Conservation (phyloP, 2,888 invertebrate species). For the Aleiodes alternator region DNA sequence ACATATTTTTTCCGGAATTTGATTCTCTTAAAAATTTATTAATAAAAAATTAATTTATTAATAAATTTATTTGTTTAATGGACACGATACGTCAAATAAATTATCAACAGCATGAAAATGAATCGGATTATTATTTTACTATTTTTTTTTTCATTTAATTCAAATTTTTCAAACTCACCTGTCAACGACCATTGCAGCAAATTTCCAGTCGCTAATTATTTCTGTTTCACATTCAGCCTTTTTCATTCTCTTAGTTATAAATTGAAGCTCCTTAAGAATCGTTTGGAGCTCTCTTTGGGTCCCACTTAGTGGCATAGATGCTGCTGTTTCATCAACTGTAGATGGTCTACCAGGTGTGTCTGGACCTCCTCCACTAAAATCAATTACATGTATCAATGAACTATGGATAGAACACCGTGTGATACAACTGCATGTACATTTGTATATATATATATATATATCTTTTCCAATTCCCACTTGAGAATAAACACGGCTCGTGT, state of each 20-base stretch:
- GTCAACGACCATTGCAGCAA: slow-evolving; percentile 99
- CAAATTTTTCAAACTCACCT: slow-evolving; percentile 76
- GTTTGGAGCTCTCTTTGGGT: slow-evolving; percentile 91
- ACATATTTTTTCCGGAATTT: too few relatives aligned
- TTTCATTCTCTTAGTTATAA: slow-evolving; percentile 95
- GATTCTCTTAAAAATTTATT: too few relatives aligned
- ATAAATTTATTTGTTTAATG: too few relatives aligned
- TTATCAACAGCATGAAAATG: too few relatives aligned
- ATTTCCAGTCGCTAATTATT: slow-evolving; percentile 97
- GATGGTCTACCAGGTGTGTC: slow-evolving; percentile 78
- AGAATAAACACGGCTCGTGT: slow-evolving; percentile 26
- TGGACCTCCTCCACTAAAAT: slow-evolving; percentile 41
- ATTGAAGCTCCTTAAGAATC: slow-evolving; percentile 94
- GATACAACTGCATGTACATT: too few relatives aligned
- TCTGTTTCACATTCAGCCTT: slow-evolving; percentile 96
- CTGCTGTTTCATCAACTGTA: slow-evolving; percentile 83
- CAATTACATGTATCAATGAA: slow-evolving; percentile 45
- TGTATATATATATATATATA: neutral
- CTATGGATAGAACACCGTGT: neutral
- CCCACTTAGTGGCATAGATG: slow-evolving; percentile 78
- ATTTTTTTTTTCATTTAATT: too few relatives aligned
- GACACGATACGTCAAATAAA: too few relatives aligned
- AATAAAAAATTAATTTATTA: too few relatives aligned
- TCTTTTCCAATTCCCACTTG: slow-evolving; percentile 26
- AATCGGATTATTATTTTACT: too few relatives aligned